These are phyloP conservation scores for Parauchenoglanis ngamensis DNA, from an alignment of 2,797 vertebrate species.

Conservation along the genomic window DNA sequence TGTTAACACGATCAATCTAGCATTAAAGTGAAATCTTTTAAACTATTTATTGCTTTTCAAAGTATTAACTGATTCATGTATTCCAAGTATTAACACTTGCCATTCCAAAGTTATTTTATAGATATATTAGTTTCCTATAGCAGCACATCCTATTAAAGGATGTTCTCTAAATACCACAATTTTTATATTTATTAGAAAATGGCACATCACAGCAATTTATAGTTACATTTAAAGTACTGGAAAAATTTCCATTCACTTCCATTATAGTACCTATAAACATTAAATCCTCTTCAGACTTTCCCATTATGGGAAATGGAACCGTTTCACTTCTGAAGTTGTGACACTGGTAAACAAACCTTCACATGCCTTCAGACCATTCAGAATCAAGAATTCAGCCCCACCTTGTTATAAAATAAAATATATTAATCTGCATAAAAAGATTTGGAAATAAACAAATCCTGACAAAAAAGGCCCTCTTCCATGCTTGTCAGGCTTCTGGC, in stretches of 20 bases:
- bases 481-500: constrained; percentile 51
- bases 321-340: background rate
- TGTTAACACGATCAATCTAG: background rate
- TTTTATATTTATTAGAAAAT: background rate
- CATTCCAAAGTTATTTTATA: background rate
- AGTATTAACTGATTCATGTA: no score
- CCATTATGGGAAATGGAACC: background rate
- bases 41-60: background rate
- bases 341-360: background rate
- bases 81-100: background rate
- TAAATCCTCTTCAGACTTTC: background rate
- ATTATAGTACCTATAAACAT: background rate
- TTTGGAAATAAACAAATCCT: constrained; percentile 73
- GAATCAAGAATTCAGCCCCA: background rate
- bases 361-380: background rate
- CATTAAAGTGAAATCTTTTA: background rate
- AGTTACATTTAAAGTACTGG: background rate
- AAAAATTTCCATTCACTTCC: no score
- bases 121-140: background rate
- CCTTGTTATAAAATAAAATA: background rate
- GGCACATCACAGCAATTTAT: background rate
- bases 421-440: constrained; percentile 62
- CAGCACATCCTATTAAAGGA: background rate
- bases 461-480: constrained; percentile 57
- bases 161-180: background rate